These are phyloP conservation scores for Mastomys natalensis DNA, from an alignment of 2,113 vertebrate species.

Conservation along the genomic window DNA sequence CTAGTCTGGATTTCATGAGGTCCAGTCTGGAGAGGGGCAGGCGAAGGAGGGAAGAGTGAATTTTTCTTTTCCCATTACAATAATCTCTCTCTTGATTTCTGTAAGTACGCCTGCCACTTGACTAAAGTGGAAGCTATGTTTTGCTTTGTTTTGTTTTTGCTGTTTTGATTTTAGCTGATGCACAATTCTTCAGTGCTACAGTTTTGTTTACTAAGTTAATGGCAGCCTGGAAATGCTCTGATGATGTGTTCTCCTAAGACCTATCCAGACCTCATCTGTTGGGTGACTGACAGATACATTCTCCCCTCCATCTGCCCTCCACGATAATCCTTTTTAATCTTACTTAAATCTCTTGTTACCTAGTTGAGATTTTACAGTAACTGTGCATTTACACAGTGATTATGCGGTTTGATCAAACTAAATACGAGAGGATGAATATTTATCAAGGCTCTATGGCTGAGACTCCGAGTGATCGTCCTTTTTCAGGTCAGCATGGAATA, in stretches of 20 bases:
- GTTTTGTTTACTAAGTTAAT: not conserved
- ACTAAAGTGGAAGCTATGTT: not conserved
- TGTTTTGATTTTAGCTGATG: conserved; percentile 43
- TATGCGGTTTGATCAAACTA: conserved; percentile 24
- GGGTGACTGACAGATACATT: not conserved
- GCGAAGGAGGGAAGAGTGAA: not conserved
- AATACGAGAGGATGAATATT: not conserved
- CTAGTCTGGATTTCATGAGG: not conserved
- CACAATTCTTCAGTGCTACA: not conserved
- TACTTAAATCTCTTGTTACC: conserved; percentile 78
- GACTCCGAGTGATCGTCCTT: not conserved
- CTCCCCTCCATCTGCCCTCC: conserved; percentile 84
- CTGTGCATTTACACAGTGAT: not conserved
- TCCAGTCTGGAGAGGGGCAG: not conserved
- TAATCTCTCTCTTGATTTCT: conserved; percentile 31
- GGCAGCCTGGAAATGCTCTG: not conserved
- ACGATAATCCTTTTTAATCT: conserved; percentile 84
- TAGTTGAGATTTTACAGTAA: conserved; percentile 56
- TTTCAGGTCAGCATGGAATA: not conserved
- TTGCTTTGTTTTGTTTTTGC: not conserved
- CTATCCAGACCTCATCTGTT: not conserved
- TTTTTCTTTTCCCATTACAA: not conserved
- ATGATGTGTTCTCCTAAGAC: not conserved
- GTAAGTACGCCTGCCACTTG: conserved; percentile 3
- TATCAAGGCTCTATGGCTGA: not conserved